Evolutionary conservation across 2,797 vertebrate genomes (phyloP).

Genomic region (Eospalax fontanierii): DNA sequence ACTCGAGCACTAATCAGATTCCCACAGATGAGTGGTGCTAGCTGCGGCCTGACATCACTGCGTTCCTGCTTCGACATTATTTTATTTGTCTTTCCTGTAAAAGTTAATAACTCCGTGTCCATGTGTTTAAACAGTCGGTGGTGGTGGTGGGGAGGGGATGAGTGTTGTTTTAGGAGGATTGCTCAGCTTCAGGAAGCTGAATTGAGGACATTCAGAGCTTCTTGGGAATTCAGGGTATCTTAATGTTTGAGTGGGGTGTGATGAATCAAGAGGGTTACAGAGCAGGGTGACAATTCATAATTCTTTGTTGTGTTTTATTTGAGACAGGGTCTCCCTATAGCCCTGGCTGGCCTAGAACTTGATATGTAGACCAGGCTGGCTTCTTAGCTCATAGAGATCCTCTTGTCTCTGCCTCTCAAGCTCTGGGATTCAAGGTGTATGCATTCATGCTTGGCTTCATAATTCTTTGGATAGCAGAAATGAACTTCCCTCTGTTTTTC

Average conservation of each 20-base stretch:
- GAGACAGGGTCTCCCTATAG: too few relatives aligned
- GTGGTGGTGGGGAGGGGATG: background rate
- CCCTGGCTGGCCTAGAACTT: too few relatives aligned
- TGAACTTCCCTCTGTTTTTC: conserved; percentile 86
- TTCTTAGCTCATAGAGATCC: too few relatives aligned
- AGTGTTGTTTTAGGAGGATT: conserved; percentile 83
- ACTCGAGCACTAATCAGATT: conserved; percentile 98
- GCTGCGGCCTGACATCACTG: conserved; percentile 91
- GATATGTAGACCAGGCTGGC: too few relatives aligned
- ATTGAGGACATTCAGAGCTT: conserved; percentile 67
- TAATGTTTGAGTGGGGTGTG: background rate
- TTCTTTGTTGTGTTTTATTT: conserved; percentile 68
- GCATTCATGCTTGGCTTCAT: conserved; percentile 61
- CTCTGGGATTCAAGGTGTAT: too few relatives aligned
- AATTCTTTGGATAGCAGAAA: conserved; percentile 87
- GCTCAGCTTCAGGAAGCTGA: conserved; percentile 35
- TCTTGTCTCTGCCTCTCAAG: too few relatives aligned
- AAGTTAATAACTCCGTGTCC: conserved; percentile 91
- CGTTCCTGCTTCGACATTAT: conserved; percentile 90
- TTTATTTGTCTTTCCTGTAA: conserved; percentile 94
- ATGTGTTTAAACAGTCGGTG: conserved; percentile 87
- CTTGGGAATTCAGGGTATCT: conserved; percentile 56
- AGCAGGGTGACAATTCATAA: conserved; percentile 82
- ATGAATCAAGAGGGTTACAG: conserved; percentile 52
- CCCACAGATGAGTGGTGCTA: conserved; percentile 97